Evolutionary conservation across 2,888 invertebrate genomes (phyloP), one percentile per base, ranked within the genome.

Genomic region (Xanthostigma xanthostigma): DNA sequence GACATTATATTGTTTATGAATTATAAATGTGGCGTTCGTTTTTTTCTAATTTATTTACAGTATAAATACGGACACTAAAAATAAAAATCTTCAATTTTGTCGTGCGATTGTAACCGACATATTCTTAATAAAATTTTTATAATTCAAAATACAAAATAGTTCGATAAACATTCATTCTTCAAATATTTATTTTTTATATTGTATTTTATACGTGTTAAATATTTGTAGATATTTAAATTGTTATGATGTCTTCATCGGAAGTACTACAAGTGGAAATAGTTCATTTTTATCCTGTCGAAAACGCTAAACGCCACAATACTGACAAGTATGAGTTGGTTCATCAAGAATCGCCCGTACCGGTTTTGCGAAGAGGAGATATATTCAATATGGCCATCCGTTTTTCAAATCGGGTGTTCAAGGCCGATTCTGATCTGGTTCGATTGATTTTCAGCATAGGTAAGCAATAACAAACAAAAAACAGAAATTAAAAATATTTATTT

Each of bases 331-430:
- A 85, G 60, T 64, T 79, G 50, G 74, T 82, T 1, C 77, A 81
- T 53, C 70, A 75, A n/a, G 77, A 79, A 36, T 73, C 76, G 4
- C 74, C 78, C 1, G 73, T 73, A 0, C 73, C 83, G 0, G 75
- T 89, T 17, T 69, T 88, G 2, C 71, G 88, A 5, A 72, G 88
- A 33, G 88, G 86, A 0, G 78, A 82, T 58, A 72, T 76, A 1
- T 87, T 89, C 67, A 78, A 74, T 51, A 67, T 85, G 6, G 79
- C 78, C 1, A 62, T 86, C 14, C 67, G 78, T 41, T 84, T 86
- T 62, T 56, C 59, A 59, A 66, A 74, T 55, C 67, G 83, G 35
- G 68, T 70, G 1, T 83, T 74, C 58, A 73, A 80, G 51, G 73
- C 74, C 46, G 66, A 66, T 1, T 70, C 67, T 2, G 87, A 88